Base-by-base conservation (phyloP, 2,888 invertebrate species). In the Bedellia somnulentella region DNA sequence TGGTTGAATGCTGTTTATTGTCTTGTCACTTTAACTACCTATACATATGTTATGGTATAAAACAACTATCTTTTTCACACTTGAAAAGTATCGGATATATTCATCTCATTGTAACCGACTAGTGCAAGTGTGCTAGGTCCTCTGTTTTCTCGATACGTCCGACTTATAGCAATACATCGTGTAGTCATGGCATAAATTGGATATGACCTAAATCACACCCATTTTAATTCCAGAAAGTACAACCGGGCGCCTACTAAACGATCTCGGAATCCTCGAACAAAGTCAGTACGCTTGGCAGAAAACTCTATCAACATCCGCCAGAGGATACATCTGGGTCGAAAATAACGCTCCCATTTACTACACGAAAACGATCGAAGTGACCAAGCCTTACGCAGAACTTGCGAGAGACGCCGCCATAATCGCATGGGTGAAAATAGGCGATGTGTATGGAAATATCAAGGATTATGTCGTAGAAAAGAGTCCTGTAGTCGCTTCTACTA, bases 291-390 rank as follows among this genome's bases (percentile, higher is more conserved):
- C 79, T 3, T 82, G 83, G 78, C 79, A 80, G 44, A 78, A 76
- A 36, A 67, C 81, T 0, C 68, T 82, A 39, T 71, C 81, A 1
- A 79, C 82, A 16, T 78, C 81, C 9, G 80, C 80, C 1, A 78
- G 83, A 38, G 80, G 82, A 3, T 83, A 85, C 46, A 75, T 81
- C 32, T 83, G 83, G 78, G 59, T 86, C 14, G 85, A 88, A 45
- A 77, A 80, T 15, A 82, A 81, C 47, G 80, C 82, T 15, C 89
- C 89, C 0, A 77, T 83, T 22, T 86, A 86, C 52, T 82, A 82
- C 38, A 67, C 75, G 18, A 63, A 71, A 27, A 70, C 77, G 0
- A 55, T 66, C 1, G 80, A 82, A 33, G 51, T 78, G 27, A 61
- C 79, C 24, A 77, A 77, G 39, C 86, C 88, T 0, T 86, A 85